Evolutionary conservation across 37 sponge, comb jelly and placozoan species (phyloP).

Genomic region (Bolinopsis microptera): DNA sequence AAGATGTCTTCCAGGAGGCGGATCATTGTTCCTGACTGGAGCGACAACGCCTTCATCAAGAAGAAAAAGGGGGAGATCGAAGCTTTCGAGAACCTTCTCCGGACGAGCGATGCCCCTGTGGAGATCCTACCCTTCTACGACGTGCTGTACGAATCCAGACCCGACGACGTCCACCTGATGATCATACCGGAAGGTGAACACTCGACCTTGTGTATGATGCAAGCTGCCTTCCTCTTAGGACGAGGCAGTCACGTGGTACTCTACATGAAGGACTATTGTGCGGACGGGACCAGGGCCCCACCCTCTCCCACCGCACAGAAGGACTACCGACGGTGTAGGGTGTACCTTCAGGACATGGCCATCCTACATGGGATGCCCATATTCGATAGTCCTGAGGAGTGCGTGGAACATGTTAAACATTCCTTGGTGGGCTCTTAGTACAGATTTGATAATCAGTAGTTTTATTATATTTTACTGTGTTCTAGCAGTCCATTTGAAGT

Average conservation of each 20-base stretch:
- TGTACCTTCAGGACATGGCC: slow-evolving; percentile 40
- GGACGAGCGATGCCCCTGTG: not conserved
- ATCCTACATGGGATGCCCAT: not conserved
- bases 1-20: not conserved
- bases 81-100: not conserved
- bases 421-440: not conserved
- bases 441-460: slow-evolving; percentile 6
- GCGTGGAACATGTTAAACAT: slow-evolving; percentile 22
- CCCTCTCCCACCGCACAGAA: slow-evolving; percentile 60
- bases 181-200: slow-evolving; percentile 27
- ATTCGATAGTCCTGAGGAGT: slow-evolving; percentile 13
- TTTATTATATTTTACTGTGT: not conserved
- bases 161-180: not conserved
- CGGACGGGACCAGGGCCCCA: slow-evolving; percentile 33
- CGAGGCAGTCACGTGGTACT: slow-evolving; percentile 5
- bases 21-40: slow-evolving; percentile 33
- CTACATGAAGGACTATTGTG: slow-evolving; percentile 50
- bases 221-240: not conserved
- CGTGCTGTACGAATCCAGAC: not conserved
- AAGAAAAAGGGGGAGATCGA: slow-evolving; percentile 59
- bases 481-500: not conserved
- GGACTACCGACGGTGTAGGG: slow-evolving; percentile 45
- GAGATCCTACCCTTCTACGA: slow-evolving; percentile 41
- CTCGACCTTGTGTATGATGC: slow-evolving; percentile 42
- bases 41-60: slow-evolving; percentile 43